phyloP scores from a whole-genome alignment of 2,888 invertebrate species.

The Galeruca laticollis region DNA sequence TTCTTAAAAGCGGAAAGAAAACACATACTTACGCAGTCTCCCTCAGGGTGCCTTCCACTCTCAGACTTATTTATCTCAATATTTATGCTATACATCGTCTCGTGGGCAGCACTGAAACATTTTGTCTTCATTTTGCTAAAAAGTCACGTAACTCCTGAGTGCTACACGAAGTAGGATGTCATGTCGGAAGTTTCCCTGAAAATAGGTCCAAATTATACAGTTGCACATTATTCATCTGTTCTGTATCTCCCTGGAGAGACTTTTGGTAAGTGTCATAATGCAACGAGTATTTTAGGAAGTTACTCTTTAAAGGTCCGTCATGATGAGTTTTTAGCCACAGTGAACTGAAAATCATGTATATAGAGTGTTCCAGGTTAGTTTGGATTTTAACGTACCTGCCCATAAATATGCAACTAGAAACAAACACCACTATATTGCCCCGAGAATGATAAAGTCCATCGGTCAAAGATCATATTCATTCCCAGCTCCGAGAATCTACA shows the following conservation, averaged over 20 bases:
- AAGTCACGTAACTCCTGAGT: constrained; percentile 39
- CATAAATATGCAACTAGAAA: too few species aligned
- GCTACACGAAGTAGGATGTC: constrained; percentile 37
- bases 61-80: constrained; percentile 15
- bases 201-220: constrained; percentile 39
- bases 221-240: constrained; percentile 40
- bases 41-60: constrained; percentile 4
- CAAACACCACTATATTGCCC: too few species aligned
- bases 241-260: constrained; percentile 7
- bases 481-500: too few species aligned
- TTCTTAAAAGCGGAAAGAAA: not conserved
- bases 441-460: too few species aligned
- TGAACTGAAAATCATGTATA: not conserved
- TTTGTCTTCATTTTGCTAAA: constrained; percentile 30
- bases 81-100: constrained; percentile 15
- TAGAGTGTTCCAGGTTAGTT: too few species aligned
- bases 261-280: constrained; percentile 11
- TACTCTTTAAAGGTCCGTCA: not conserved
- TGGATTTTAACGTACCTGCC: too few species aligned
- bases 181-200: constrained; percentile 39
- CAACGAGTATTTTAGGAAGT: constrained; percentile 11
- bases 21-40: not conserved
- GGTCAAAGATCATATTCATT: too few species aligned
- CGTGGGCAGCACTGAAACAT: constrained; percentile 13
- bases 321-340: not conserved